These are phyloP conservation scores for Paedocypris micromegethes DNA, from an alignment of 2,797 vertebrate genomes.

Conservation along the genomic window DNA sequence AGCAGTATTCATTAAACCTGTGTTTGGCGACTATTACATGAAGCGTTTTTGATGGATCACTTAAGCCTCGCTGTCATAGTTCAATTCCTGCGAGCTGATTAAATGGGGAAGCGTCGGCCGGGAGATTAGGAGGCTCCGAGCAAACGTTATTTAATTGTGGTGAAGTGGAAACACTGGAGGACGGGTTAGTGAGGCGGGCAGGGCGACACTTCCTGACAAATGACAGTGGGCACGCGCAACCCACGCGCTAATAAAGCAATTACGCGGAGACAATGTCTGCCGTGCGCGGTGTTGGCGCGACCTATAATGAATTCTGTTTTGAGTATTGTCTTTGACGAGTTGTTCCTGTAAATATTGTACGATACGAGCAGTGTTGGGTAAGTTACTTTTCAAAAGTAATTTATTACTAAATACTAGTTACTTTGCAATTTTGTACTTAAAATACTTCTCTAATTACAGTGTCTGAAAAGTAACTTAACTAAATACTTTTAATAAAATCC, in stretches of 20 bases:
- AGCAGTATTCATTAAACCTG: slow-evolving; percentile 31
- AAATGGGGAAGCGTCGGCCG: slow-evolving; percentile 33
- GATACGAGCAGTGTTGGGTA: too few relatives aligned
- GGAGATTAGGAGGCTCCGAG: slow-evolving; percentile 35
- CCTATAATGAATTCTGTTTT: too few relatives aligned
- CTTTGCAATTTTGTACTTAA: too few relatives aligned
- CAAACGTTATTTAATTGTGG: slow-evolving; percentile 41
- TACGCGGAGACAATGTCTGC: slow-evolving; percentile 34
- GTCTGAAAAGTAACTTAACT: too few relatives aligned
- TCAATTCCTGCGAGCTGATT: slow-evolving; percentile 46
- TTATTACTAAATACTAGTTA: too few relatives aligned
- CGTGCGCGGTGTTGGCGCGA: neutral
- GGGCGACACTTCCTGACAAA: slow-evolving; percentile 36
- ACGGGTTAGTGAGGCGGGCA: slow-evolving; percentile 38
- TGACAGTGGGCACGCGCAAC: slow-evolving; percentile 21
- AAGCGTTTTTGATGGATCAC: slow-evolving; percentile 43
- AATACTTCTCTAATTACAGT: too few relatives aligned
- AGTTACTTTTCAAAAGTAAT: too few relatives aligned
- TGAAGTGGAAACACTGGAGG: slow-evolving; percentile 36
- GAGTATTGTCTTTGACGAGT: too few relatives aligned
- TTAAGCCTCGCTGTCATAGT: slow-evolving; percentile 42
- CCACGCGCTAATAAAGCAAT: slow-evolving; percentile 26
- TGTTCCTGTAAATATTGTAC: too few relatives aligned
- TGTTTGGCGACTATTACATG: slow-evolving; percentile 36
- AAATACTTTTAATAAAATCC: too few relatives aligned